A percentile compares a stretch with the other conserved stretches of the same genome.
Conservation (phyloP, 2,797 vertebrate genomes). For the Gambelia wislizenii region DNA sequence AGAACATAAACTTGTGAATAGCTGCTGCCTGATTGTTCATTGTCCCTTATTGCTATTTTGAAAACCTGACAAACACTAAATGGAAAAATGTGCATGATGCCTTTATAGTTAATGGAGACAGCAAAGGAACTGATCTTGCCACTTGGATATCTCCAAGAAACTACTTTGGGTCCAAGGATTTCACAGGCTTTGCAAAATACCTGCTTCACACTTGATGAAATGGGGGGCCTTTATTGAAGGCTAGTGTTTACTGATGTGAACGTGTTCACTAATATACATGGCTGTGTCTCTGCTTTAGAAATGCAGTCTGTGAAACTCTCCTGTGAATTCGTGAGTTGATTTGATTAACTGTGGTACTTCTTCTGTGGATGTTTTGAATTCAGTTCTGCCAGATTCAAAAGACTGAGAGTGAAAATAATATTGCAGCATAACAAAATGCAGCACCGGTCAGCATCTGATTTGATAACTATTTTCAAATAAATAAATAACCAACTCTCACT, state of each 20-base stretch:
- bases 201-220: neutral
- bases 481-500: slow-evolving; percentile 41
- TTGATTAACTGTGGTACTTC: too few relatives aligned
- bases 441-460: slow-evolving; percentile 26
- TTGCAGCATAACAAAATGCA: neutral
- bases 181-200: neutral
- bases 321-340: neutral
- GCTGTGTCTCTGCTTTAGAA: neutral
- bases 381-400: neutral
- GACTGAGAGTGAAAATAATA: neutral
- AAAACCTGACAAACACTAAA: too few relatives aligned
- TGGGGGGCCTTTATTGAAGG: neutral
- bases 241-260: neutral
- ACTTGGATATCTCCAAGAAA: neutral
- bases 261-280: neutral
- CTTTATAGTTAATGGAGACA: too few relatives aligned
- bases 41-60: too few relatives aligned
- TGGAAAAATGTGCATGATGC: too few relatives aligned
- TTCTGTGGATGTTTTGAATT: neutral
- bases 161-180: neutral
- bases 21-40: too few relatives aligned
- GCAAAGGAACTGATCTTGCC: neutral
- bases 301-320: neutral
- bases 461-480: slow-evolving; percentile 49
- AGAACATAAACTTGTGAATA: too few relatives aligned